These are phyloP conservation scores for Chromis chromis DNA, from an alignment of 2,797 vertebrate genomes.

Conservation along the genomic window DNA sequence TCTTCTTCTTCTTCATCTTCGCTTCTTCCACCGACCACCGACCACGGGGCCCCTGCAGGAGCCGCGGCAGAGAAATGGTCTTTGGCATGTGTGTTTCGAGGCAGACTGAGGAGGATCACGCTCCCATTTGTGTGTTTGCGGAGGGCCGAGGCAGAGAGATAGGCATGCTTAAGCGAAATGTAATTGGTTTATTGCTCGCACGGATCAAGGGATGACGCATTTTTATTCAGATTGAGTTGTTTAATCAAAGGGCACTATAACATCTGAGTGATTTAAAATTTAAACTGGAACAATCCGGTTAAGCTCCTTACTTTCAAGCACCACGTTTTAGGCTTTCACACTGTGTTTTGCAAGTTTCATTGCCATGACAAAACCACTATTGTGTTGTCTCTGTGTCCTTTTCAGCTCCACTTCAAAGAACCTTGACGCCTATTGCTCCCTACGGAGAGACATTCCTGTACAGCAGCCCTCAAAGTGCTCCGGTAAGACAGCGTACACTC, in stretches of 20 bases:
- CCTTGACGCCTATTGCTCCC: conserved; percentile 86
- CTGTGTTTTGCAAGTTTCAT: conserved; percentile 27
- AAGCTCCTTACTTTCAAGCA: conserved; percentile 43
- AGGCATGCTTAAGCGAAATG: conserved; percentile 45
- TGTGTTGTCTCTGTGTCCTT: conserved; percentile 60
- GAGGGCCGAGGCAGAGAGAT: conserved; percentile 42
- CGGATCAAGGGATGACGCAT: conserved; percentile 55
- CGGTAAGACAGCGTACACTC: conserved; percentile 82
- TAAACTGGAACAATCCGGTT: conserved; percentile 58
- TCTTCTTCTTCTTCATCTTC: conserved; percentile 47
- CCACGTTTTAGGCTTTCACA: conserved; percentile 39
- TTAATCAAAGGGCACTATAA: conserved; percentile 64
- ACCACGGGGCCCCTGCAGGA: conserved; percentile 47
- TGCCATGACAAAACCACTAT: conserved; percentile 38
- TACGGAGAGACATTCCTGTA: conserved; percentile 92
- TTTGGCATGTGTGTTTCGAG: conserved; percentile 48
- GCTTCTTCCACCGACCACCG: conserved; percentile 42
- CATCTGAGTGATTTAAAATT: conserved; percentile 61
- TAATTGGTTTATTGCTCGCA: conserved; percentile 61
- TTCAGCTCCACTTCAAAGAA: conserved; percentile 81
- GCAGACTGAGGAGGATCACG: conserved; percentile 35
- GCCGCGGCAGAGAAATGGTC: conserved; percentile 54
- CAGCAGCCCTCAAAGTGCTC: conserved; percentile 78
- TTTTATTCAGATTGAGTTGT: conserved; percentile 63
- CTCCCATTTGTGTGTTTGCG: conserved; percentile 46